Base-by-base conservation (phyloP, 1,140 invertebrate genomes). In the Mactra quadrangularis region DNA sequence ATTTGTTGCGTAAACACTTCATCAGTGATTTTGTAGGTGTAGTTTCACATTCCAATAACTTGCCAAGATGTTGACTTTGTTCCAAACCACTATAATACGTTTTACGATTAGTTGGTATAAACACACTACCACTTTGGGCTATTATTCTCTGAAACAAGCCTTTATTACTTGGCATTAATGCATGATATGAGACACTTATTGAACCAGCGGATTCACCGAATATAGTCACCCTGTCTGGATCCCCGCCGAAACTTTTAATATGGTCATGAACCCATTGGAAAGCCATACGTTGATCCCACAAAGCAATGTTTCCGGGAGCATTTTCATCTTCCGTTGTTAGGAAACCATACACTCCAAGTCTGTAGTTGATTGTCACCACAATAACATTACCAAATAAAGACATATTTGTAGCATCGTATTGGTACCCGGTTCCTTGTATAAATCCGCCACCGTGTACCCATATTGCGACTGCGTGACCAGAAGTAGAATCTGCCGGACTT, bases 371-470 rank as follows among this genome's bases (percentile, higher is more conserved):
- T 0, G 76, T 81, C 3, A 98, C 97, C 75, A 98, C 94, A 57
- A 99, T 96, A 19, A 99, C 95, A 87, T 98, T 96, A 41, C 82
- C 86, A 17, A 87, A 78, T 17, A 96, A 96, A 0, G 97, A 97
- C 33, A 99, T 93, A 96, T 96, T n/a, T 59, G 92, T 75, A 95
- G 96, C 93, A 98, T 97, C 92, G 98, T 99, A 17, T 98, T 95
- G 91, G 98, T 97, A 83, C 98, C 96, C 96, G 19, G 96, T 96
- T 31, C 98, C 97, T 31, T 25, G 25, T 91, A 97, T 97, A 93
- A 98, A 99, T 6, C 97, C 97, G 59, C 98, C 98, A 52, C 98
- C 98, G 92, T 97, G 98, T 81, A 99, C 96, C 97, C 97, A 98
- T 45, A 99, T 95, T 95, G 98, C 96, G 25, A 98, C 97, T 29